Percentiles rank a stretch among this genome's conserved stretches.
Conservation (phyloP, 2,797 vertebrate genomes). For the Macrochelys suwanniensis region DNA sequence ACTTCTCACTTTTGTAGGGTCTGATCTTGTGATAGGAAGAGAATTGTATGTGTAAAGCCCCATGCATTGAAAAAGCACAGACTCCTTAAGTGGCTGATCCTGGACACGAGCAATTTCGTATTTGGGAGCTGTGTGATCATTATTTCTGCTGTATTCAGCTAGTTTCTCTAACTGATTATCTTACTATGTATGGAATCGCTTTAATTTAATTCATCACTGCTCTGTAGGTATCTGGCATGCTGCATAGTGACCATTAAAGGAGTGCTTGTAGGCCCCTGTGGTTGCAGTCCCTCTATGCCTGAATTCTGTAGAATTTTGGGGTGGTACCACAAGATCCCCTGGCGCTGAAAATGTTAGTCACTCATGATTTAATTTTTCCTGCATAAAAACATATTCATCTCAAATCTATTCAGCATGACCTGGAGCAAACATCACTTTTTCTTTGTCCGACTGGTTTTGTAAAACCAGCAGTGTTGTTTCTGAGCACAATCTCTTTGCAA, state of each 20-base stretch:
- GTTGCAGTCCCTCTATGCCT: not conserved
- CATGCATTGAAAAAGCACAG: not conserved
- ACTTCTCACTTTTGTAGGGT: not conserved
- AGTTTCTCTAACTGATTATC: not conserved
- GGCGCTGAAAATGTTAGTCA: not conserved
- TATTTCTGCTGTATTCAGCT: not conserved
- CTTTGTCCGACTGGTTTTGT: not conserved
- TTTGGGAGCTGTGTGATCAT: too few relatives aligned
- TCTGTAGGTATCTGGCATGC: not conserved
- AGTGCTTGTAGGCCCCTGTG: not conserved
- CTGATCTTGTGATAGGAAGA: not conserved
- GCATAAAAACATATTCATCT: not conserved
- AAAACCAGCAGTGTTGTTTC: not conserved
- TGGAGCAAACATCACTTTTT: not conserved
- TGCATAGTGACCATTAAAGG: not conserved
- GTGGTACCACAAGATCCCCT: not conserved
- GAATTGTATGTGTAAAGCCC: not conserved
- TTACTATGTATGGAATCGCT: not conserved
- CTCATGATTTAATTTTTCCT: not conserved
- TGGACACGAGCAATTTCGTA: not conserved
- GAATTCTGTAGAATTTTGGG: not conserved
- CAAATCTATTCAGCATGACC: not conserved
- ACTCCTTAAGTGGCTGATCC: not conserved
- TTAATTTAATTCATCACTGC: not conserved
- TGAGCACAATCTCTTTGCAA: not conserved